Conservation (phyloP, 2,113 vertebrate species). For the Ploceus nigricollis region DNA sequence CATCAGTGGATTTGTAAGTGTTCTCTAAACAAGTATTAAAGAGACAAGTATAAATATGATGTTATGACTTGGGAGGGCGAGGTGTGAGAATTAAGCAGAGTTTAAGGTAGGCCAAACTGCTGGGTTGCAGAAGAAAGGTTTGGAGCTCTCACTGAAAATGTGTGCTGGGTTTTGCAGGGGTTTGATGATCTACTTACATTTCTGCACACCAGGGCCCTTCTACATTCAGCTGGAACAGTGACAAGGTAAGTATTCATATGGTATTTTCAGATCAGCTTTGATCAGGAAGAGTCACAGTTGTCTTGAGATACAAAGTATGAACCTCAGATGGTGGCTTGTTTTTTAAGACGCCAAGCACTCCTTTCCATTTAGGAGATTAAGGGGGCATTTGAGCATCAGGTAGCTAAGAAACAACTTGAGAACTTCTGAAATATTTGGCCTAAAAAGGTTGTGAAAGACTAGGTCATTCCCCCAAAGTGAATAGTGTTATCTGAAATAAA, state of each 20-base stretch:
- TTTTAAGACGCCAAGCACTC: neutral
- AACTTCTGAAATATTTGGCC: neutral
- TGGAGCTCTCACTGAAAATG: neutral
- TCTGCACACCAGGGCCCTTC: neutral
- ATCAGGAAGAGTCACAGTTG: neutral
- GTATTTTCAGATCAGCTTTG: neutral
- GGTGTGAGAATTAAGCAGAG: neutral
- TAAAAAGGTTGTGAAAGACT: neutral
- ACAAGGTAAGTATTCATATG: neutral
- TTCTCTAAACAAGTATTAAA: slow-evolving; percentile 37
- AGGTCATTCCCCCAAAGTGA: neutral
- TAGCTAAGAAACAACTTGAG: neutral
- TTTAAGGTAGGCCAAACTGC: neutral
- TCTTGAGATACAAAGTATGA: neutral
- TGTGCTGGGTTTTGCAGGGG: neutral
- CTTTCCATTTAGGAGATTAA: neutral
- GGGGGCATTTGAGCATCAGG: neutral
- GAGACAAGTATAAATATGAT: slow-evolving; percentile 24
- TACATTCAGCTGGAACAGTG: neutral
- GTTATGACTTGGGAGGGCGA: neutral
- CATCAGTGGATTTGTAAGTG: slow-evolving; percentile 8
- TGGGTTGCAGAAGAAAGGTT: neutral
- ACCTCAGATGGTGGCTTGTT: neutral
- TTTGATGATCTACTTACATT: neutral
- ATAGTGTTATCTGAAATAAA: neutral